phyloP scores from a whole-genome alignment of 1,140 invertebrate species.

The Drosophila hydei region DNA sequence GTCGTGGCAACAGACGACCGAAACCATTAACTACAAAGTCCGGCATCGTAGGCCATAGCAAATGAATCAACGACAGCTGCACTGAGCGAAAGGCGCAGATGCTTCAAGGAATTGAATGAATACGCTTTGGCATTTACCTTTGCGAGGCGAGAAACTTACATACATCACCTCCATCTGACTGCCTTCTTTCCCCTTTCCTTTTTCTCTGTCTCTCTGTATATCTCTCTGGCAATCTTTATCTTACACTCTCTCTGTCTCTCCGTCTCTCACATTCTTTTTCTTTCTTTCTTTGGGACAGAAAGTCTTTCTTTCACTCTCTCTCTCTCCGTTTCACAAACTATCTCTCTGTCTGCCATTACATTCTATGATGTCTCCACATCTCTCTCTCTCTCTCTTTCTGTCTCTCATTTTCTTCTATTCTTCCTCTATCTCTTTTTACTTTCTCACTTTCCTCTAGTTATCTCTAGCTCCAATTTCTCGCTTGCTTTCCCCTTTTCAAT shows the following conservation, averaged over 20 bases:
- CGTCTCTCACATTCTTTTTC: not conserved
- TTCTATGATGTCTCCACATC: too few relatives aligned
- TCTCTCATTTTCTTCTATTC: not conserved
- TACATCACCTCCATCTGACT: not conserved
- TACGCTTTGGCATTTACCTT: not conserved
- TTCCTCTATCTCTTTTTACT: not conserved
- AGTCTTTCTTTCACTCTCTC: too few relatives aligned
- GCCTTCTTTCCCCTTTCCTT: not conserved
- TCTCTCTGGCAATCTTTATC: not conserved
- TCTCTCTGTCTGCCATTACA: not conserved
- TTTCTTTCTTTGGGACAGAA: too few relatives aligned
- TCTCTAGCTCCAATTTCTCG: too few relatives aligned
- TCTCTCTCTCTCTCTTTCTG: not conserved
- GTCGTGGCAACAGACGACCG: not conserved
- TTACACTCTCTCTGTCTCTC: not conserved
- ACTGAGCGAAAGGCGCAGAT: constrained; percentile 12
- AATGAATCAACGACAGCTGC: constrained; percentile 15
- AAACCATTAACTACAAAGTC: constrained; percentile 29
- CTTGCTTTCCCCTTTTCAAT: too few relatives aligned
- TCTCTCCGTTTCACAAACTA: not conserved
- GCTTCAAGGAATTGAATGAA: not conserved
- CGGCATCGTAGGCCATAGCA: constrained; percentile 9
- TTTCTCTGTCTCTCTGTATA: not conserved
- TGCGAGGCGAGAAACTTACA: not conserved
- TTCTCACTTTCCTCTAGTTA: not conserved